phyloP scores from a whole-genome alignment of 2,797 vertebrate genomes.

The Mus spretus region DNA sequence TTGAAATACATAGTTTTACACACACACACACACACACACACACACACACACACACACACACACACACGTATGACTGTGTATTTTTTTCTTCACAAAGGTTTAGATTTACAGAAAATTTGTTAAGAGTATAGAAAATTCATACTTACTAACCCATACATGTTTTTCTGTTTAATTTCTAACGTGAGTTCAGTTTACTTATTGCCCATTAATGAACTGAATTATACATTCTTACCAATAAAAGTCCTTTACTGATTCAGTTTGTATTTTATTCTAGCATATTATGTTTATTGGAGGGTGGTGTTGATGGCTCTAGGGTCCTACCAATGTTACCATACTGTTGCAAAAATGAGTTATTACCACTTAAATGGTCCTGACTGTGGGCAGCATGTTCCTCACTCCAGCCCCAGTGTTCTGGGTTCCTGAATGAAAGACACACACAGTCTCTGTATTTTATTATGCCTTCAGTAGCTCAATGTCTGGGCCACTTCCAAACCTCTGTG shows the following conservation, averaged over 20 bases:
- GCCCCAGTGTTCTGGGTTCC: neutral
- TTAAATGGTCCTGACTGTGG: neutral
- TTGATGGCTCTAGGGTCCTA: neutral
- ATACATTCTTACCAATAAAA: neutral
- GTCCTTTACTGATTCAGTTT: neutral
- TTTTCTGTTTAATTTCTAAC: neutral
- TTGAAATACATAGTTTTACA: neutral
- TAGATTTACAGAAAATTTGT: constrained; percentile 9
- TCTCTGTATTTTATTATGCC: neutral
- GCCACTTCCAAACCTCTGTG: neutral
- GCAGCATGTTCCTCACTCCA: neutral
- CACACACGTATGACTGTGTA: neutral
- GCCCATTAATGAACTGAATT: neutral
- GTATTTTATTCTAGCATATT: neutral
- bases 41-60: neutral
- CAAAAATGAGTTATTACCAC: neutral
- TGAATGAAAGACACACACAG: neutral
- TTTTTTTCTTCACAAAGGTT: neutral
- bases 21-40: neutral
- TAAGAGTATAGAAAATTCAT: neutral
- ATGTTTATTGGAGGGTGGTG: neutral
- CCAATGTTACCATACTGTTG: neutral
- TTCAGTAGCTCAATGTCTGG: neutral
- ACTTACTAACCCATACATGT: neutral
- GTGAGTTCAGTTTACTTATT: neutral